A percentile compares a stretch with the other conserved stretches of the same genome.
Evolutionary conservation across 1,140 invertebrate species (phyloP).

Genomic region (Bombus impatiens): DNA sequence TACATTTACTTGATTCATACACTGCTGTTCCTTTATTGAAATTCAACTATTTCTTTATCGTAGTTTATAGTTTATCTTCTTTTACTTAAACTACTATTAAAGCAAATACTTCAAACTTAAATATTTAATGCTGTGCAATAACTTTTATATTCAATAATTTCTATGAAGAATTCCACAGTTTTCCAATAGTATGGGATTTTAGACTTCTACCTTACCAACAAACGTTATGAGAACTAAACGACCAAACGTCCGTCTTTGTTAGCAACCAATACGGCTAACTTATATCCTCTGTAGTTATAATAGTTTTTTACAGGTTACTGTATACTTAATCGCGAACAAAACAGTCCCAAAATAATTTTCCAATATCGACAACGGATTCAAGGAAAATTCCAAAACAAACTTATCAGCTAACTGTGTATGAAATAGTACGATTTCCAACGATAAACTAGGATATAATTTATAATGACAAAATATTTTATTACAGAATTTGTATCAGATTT

Average conservation of each 20-base stretch:
- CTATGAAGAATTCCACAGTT: background rate
- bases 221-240: background rate
- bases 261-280: background rate
- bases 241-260: background rate
- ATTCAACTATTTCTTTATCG: background rate
- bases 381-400: background rate
- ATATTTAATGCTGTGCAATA: background rate
- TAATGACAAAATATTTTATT: too few species aligned
- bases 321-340: background rate
- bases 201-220: background rate
- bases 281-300: background rate
- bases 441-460: background rate
- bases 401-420: background rate
- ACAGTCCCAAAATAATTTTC: background rate
- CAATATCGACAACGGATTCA: background rate
- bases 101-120: background rate
- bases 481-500: background rate
- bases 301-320: background rate
- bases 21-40: background rate
- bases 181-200: background rate
- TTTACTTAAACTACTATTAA: background rate
- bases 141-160: background rate
- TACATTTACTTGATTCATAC: background rate
- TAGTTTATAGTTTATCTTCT: background rate
- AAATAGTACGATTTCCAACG: background rate